Percentiles rank a stretch among this genome's conserved stretches.
phyloP scores from a whole-genome alignment of 2,888 invertebrate genomes.

The Selenia dentaria region DNA sequence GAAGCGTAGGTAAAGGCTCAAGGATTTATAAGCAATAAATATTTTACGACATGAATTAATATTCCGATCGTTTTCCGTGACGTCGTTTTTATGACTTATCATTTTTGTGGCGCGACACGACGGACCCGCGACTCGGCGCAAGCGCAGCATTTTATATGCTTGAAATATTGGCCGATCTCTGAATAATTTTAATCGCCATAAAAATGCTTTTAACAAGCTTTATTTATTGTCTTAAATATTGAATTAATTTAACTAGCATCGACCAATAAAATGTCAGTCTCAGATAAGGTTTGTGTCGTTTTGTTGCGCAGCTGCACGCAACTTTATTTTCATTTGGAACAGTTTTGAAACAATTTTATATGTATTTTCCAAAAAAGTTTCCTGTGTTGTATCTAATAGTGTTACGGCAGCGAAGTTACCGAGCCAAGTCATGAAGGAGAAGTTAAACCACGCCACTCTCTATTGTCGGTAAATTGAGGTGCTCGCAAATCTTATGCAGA shows the following conservation, averaged over 20 bases:
- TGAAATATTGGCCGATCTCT: slow-evolving; percentile 71
- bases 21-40: slow-evolving; percentile 85
- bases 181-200: slow-evolving; percentile 73
- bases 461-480: slow-evolving; percentile 1
- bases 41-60: slow-evolving; percentile 84
- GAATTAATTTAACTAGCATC: slow-evolving; percentile 57
- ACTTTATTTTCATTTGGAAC: slow-evolving; percentile 7
- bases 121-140: slow-evolving; percentile 47
- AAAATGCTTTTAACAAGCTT: slow-evolving; percentile 73
- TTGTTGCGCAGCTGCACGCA: slow-evolving; percentile 16
- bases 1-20: slow-evolving; percentile 83
- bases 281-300: slow-evolving; percentile 27
- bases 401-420: not conserved
- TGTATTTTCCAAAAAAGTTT: not conserved
- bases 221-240: slow-evolving; percentile 70
- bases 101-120: slow-evolving; percentile 78
- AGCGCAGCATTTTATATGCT: slow-evolving; percentile 57
- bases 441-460: not conserved
- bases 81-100: slow-evolving; percentile 84
- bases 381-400: not conserved
- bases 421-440: not conserved
- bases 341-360: not conserved
- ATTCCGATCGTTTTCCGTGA: slow-evolving; percentile 84
- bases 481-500: not conserved
- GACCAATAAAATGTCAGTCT: slow-evolving; percentile 38